These are phyloP conservation scores for Phoenicopterus ruber DNA, from an alignment of 2,113 vertebrate species.

Conservation along the genomic window DNA sequence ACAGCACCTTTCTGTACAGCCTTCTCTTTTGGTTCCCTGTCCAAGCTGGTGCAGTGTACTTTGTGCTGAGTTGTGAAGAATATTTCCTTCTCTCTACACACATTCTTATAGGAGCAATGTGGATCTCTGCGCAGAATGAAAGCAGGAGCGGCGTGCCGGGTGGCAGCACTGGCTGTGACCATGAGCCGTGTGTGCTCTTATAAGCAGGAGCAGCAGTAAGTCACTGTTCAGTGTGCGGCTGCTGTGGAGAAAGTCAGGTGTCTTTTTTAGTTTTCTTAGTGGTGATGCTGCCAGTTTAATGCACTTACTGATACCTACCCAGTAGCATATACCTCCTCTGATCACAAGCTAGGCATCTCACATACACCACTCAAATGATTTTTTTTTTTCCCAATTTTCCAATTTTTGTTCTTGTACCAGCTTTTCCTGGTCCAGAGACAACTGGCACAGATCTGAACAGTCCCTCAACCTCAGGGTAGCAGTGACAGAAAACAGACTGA, in stretches of 20 bases:
- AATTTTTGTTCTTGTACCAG: not conserved
- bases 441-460: not conserved
- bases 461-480: not conserved
- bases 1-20: not conserved
- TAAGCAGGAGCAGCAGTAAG: not conserved
- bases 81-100: not conserved
- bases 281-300: not conserved
- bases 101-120: not conserved
- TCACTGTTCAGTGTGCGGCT: not conserved
- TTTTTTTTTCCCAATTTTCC: not conserved
- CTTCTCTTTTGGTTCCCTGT: not conserved
- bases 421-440: not conserved
- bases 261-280: not conserved
- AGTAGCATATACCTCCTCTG: not conserved
- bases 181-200: not conserved
- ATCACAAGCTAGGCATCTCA: not conserved
- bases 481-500: not conserved
- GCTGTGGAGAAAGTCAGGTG: not conserved
- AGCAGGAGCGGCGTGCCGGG: not conserved
- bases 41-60: rapidly evolving
- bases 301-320: not conserved
- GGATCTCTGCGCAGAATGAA: not conserved
- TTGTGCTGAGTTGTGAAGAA: not conserved
- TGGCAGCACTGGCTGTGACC: not conserved
- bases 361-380: not conserved